These are phyloP conservation scores for Hydractinia symbiolongicarpus DNA, from an alignment of 30 jellyfish, hydroid and myxozoan species.

Conservation along the genomic window DNA sequence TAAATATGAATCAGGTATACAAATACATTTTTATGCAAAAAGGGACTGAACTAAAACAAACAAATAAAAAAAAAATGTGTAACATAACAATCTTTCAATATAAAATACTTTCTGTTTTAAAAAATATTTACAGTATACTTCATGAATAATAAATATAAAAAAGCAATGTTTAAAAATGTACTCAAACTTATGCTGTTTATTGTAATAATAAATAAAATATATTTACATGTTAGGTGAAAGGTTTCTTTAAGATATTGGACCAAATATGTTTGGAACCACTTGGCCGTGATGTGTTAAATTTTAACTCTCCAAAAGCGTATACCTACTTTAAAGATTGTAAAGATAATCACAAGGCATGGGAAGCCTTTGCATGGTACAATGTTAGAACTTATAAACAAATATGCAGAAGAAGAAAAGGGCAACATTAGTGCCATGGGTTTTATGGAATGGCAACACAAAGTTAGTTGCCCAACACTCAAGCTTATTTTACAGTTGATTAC, in stretches of 20 bases:
- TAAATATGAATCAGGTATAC: slow-evolving; percentile 2
- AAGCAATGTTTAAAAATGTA: too few relatives aligned
- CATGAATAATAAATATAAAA: too few relatives aligned
- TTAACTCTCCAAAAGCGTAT: slow-evolving; percentile 1
- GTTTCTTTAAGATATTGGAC: neutral
- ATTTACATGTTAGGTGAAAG: neutral
- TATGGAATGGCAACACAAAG: neutral
- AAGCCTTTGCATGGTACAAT: slow-evolving; percentile 8
- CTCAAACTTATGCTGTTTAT: neutral
- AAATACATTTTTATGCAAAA: too few relatives aligned
- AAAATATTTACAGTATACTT: too few relatives aligned
- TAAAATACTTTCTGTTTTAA: too few relatives aligned
- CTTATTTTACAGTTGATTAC: neutral
- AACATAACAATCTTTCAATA: too few relatives aligned
- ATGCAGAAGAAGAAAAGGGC: neutral
- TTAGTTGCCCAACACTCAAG: neutral
- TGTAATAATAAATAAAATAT: neutral
- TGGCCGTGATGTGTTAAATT: slow-evolving; percentile 9
- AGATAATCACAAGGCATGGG: slow-evolving; percentile 20
- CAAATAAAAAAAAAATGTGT: too few relatives aligned
- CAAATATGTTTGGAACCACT: slow-evolving; percentile 15
- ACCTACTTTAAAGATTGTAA: neutral
- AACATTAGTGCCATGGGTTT: neutral
- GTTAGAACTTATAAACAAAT: neutral
- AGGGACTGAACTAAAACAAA: too few relatives aligned